phyloP scores from a whole-genome alignment of 2,888 invertebrate species.

The Noctua comes region DNA sequence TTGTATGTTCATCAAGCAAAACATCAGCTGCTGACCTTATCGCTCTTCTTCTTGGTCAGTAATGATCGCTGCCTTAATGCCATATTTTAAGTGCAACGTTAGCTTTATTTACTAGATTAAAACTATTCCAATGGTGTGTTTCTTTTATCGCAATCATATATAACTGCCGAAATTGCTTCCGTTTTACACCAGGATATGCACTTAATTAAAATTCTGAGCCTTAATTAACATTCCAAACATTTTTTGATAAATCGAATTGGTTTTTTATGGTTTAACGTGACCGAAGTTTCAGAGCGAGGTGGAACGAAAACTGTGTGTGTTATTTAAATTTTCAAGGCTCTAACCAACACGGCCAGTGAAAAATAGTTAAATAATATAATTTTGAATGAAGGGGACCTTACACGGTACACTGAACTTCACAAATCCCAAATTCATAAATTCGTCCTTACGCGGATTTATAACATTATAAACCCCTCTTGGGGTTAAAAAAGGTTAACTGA shows the following conservation, averaged over 20 bases:
- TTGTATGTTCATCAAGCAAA: slow-evolving; percentile 48
- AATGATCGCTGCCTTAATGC: slow-evolving; percentile 11
- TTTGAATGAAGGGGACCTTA: slow-evolving; percentile 7
- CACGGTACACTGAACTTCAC: not conserved
- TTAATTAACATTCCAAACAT: slow-evolving; percentile 40
- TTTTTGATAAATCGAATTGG: slow-evolving; percentile 44
- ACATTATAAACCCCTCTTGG: not conserved
- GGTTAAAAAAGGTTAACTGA: not conserved
- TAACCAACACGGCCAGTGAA: slow-evolving; percentile 22
- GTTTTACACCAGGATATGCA: slow-evolving; percentile 27
- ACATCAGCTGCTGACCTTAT: slow-evolving; percentile 48
- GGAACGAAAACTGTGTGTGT: slow-evolving; percentile 28
- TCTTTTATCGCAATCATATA: slow-evolving; percentile 19
- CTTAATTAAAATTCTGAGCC: slow-evolving; percentile 33
- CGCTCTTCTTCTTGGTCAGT: slow-evolving; percentile 40
- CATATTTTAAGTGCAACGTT: not conserved
- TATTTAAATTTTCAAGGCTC: slow-evolving; percentile 48
- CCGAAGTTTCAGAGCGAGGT: slow-evolving; percentile 29
- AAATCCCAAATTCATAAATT: not conserved
- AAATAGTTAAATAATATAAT: slow-evolving; percentile 8
- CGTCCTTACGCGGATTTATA: not conserved
- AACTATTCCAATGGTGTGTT: slow-evolving; percentile 17
- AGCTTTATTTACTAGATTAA: slow-evolving; percentile 1
- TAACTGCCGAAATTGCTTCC: slow-evolving; percentile 15
- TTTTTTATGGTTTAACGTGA: slow-evolving; percentile 51